Percentiles rank a stretch among this genome's conserved stretches.
Conservation (phyloP, 2,797 vertebrate species). For the Anabacerthia variegaticeps region DNA sequence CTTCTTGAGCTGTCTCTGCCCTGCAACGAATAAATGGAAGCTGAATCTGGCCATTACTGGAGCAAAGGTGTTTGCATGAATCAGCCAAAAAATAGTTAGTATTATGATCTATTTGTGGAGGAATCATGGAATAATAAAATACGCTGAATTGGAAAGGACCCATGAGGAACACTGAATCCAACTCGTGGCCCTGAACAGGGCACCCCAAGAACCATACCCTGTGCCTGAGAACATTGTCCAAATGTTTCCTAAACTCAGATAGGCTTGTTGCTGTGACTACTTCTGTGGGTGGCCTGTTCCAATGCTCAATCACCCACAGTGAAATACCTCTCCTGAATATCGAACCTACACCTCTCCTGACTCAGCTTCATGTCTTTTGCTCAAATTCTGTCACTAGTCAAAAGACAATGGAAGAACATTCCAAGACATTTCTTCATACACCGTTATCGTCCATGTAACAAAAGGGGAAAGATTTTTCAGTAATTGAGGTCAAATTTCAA, state of each 20-base stretch:
- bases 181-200: too few species aligned
- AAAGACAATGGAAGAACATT: not conserved
- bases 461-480: not conserved
- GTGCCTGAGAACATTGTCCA: too few species aligned
- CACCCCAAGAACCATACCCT: too few species aligned
- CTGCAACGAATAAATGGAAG: not conserved
- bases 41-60: not conserved
- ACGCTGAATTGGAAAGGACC: not conserved
- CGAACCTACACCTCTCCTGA: not conserved
- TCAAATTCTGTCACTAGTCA: not conserved
- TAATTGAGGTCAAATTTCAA: not conserved
- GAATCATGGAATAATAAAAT: not conserved
- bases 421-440: not conserved
- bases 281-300: not conserved
- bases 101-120: not conserved
- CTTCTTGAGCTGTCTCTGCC: not conserved
- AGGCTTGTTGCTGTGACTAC: not conserved
- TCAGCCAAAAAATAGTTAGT: not conserved
- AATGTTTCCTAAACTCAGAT: not conserved
- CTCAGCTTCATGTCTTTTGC: not conserved
- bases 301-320: not conserved
- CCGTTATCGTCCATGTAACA: not conserved
- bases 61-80: not conserved
- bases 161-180: not conserved
- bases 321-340: not conserved